These are phyloP conservation scores for Astreopora myriophthalma DNA, from an alignment of 64 coral and sea anemone genomes.

Conservation along the genomic window DNA sequence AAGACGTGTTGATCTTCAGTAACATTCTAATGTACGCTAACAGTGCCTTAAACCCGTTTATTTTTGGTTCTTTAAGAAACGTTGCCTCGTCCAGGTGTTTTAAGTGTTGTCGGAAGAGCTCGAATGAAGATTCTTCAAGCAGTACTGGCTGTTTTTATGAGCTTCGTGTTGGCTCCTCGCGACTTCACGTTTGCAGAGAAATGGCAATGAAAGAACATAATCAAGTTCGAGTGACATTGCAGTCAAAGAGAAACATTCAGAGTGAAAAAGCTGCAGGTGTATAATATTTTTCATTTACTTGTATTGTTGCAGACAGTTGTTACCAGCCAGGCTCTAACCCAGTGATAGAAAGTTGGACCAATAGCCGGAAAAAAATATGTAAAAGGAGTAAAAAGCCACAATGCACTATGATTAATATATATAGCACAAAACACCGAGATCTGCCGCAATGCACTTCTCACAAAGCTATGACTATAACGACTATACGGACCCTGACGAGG, in stretches of 20 bases:
- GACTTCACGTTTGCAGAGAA: slow-evolving; percentile 1
- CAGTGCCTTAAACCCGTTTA: slow-evolving; percentile 85
- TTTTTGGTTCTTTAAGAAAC: slow-evolving; percentile 77
- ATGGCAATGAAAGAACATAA: slow-evolving; percentile 14
- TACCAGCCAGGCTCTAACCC: too few species aligned
- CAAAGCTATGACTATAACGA: too few species aligned
- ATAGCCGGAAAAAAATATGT: too few species aligned
- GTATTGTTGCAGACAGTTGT: not conserved
- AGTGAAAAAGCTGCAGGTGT: not conserved
- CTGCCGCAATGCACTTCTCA: too few species aligned
- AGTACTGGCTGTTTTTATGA: not conserved
- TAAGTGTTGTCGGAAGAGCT: not conserved
- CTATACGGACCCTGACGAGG: too few species aligned
- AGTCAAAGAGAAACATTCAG: not conserved
- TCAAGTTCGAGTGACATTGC: not conserved
- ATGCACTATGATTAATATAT: too few species aligned
- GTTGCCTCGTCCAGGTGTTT: not conserved
- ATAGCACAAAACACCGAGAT: too few species aligned
- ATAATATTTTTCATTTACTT: not conserved
- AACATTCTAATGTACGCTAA: slow-evolving; percentile 92
- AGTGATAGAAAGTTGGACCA: too few species aligned
- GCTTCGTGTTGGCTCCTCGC: slow-evolving; percentile 12
- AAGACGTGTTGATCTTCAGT: slow-evolving; percentile 80
- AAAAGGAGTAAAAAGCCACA: too few species aligned
- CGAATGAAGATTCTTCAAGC: not conserved